Conservation (phyloP, 2,888 invertebrate species). For the Ochropacha duplaris region DNA sequence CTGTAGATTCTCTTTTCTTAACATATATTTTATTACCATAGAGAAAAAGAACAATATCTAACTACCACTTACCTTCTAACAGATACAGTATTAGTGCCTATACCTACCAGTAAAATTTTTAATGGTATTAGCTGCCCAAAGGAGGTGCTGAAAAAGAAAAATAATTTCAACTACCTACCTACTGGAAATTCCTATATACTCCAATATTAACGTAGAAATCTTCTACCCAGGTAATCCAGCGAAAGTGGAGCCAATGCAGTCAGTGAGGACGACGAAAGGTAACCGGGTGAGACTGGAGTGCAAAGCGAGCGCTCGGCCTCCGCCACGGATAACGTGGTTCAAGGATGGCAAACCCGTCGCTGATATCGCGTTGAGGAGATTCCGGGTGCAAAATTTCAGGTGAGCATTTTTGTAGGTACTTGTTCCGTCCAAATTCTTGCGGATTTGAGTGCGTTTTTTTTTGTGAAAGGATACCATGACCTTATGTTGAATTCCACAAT, state of each 20-base stretch:
- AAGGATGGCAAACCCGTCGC: constrained; percentile 87
- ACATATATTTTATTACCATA: too few species aligned
- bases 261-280: constrained; percentile 72
- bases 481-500: too few species aligned
- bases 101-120: too few species aligned
- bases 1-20: background rate
- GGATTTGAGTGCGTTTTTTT: background rate
- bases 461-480: too few species aligned
- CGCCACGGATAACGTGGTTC: constrained; percentile 92
- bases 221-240: constrained; percentile 67
- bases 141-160: too few species aligned
- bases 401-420: constrained; percentile 35
- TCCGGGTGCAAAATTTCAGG: constrained; percentile 85
- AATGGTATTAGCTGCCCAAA: too few species aligned
- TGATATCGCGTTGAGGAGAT: constrained; percentile 82
- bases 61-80: too few species aligned
- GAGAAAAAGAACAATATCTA: too few species aligned
- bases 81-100: too few species aligned
- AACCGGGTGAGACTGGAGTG: constrained; percentile 87
- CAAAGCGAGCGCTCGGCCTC: constrained; percentile 89
- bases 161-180: too few species aligned
- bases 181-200: too few species aligned
- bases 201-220: background rate
- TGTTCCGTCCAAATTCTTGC: background rate
- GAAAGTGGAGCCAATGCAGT: constrained; percentile 70